Evolutionary conservation across 2,113 vertebrate species (phyloP), one percentile per base, ranked within the genome.

Genomic region (Erpornis zantholeuca): DNA sequence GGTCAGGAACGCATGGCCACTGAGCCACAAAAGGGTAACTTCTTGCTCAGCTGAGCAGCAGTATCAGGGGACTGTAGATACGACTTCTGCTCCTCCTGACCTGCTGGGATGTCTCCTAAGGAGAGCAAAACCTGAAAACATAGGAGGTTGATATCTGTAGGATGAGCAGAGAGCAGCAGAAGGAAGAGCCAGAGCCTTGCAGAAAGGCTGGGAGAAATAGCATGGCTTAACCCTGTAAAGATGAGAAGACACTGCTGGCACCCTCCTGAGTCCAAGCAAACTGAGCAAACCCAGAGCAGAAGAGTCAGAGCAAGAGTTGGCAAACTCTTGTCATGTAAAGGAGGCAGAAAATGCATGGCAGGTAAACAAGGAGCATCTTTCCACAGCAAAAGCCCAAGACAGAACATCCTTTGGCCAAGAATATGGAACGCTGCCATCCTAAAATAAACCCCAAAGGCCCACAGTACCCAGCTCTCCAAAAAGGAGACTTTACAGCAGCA

Each of bases 401-500:
- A 96, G 75, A 24, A 64, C 42, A 61, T 36, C 54, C 68, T 86
- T 94, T 91, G 78, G 64, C 63, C 77, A 90, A 72, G 47, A 86
- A 92, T 85, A 57, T 1, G 0, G 90, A 96, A 81, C 3, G 0
- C n/a, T 35, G 53, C 27, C 73, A 82, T 53, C 54, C 61, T 73
- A 65, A 85, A 84, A 94, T 56, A 92, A 70, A n/a, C 18, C 52
- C 68, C 35, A 21, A 68, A 82, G 73, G 45, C 54, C 92, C 70
- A 53, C n/a, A 68, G 76, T n/a, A 90, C 66, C 73, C 36, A 10
- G 21, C 11, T 61, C 83, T 94, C 50, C 73, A 68, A 45, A 92
- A 68, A 94, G 77, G 87, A 93, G 33, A 59, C 92, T 93, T 94
- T 93, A 35, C 29, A 93, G 75, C 57, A 94, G 61, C 49, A 94